phyloP scores from a whole-genome alignment of 92 coral and sea anemone species.

The Ricordea florida region DNA sequence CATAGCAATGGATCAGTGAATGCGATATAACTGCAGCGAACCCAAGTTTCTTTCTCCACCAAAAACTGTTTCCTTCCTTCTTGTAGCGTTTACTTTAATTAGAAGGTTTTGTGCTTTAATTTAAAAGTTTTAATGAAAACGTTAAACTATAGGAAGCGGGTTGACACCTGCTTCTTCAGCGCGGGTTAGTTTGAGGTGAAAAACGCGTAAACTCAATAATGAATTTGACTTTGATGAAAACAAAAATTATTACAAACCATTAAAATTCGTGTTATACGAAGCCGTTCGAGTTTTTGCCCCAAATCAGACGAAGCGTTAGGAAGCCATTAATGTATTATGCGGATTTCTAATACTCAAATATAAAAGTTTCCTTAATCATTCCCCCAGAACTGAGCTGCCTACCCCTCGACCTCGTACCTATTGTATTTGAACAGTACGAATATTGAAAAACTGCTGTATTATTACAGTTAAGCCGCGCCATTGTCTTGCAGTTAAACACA shows the following conservation, averaged over 20 bases:
- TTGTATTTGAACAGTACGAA: conserved; percentile 30
- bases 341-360: too few species aligned
- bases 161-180: conserved; percentile 34
- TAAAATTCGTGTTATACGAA: conserved; percentile 17
- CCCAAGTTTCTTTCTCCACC: not conserved
- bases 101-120: conserved; percentile 35
- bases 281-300: too few species aligned
- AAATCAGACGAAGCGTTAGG: too few species aligned
- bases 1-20: too few species aligned
- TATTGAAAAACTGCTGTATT: conserved; percentile 52
- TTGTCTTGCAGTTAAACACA: conserved; percentile 45
- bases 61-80: not conserved
- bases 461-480: conserved; percentile 37
- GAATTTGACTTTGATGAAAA: conserved; percentile 46
- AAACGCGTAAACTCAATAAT: conserved; percentile 29
- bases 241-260: conserved; percentile 49
- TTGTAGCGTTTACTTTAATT: conserved; percentile 32
- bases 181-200: conserved; percentile 37
- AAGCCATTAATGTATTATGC: too few species aligned
- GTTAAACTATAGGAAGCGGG: conserved; percentile 35
- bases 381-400: too few species aligned
- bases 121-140: conserved; percentile 45
- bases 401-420: too few species aligned
- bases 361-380: not conserved
- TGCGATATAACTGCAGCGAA: too few species aligned